These are phyloP conservation scores for Gerris lacustris DNA, from an alignment of 2,888 invertebrate genomes.

Conservation along the genomic window DNA sequence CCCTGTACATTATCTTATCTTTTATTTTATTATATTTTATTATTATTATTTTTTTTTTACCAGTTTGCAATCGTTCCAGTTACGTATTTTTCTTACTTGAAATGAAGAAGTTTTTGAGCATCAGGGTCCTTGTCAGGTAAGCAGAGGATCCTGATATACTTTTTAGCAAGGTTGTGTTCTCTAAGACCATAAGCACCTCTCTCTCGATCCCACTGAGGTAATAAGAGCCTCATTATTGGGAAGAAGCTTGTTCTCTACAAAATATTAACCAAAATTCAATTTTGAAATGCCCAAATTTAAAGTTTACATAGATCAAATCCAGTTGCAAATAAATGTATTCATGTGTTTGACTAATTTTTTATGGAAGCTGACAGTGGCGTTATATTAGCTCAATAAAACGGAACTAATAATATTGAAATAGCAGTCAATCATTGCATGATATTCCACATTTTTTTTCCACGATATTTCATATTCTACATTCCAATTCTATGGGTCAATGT, in stretches of 20 bases:
- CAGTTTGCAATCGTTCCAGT: no score
- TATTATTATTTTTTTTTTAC: no score
- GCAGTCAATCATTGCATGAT: no score
- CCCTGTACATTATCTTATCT: no score
- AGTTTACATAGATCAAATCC: neutral
- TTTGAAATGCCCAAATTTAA: neutral
- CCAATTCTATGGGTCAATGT: no score
- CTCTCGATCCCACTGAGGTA: conserved; percentile 67
- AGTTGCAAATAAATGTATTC: neutral
- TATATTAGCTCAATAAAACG: no score
- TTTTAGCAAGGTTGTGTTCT: conserved; percentile 56
- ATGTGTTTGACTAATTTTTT: no score
- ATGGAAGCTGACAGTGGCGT: no score
- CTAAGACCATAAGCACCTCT: conserved; percentile 73
- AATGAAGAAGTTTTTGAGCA: conserved; percentile 44
- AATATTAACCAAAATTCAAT: conserved; percentile 32
- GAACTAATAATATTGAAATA: neutral
- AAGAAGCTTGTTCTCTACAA: conserved; percentile 47
- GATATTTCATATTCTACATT: no score
- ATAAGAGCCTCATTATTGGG: conserved; percentile 62
- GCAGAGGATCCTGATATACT: conserved; percentile 63
- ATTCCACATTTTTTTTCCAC: no score
- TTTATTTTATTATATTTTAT: no score
- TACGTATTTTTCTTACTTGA: neutral
- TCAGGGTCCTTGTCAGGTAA: conserved; percentile 53